phyloP scores from a whole-genome alignment of 2,113 vertebrate genomes.

The Ceratotherium simum region DNA sequence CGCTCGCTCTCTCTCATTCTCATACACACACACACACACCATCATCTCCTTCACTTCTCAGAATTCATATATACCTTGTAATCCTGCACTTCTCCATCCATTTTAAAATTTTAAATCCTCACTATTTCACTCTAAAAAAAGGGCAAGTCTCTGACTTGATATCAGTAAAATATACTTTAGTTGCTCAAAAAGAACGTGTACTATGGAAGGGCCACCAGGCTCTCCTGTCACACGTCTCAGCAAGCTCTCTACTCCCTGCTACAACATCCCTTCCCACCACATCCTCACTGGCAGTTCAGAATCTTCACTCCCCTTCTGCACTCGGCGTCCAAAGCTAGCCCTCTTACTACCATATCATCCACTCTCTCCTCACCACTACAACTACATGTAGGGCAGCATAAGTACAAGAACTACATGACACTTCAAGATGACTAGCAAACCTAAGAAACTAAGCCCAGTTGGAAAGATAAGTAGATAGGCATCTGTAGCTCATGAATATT shows the following conservation, averaged over 20 bases:
- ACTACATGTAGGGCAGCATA: neutral
- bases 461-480: neutral
- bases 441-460: neutral
- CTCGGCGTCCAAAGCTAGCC: neutral
- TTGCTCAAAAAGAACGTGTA: neutral
- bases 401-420: neutral
- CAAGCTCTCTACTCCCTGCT: neutral
- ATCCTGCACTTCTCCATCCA: neutral
- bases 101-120: neutral
- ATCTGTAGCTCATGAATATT: slow-evolving; percentile 21
- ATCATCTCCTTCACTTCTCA: neutral
- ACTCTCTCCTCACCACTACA: neutral
- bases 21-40: neutral
- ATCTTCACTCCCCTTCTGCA: neutral
- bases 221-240: neutral
- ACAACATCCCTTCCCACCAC: neutral
- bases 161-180: neutral
- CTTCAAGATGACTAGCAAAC: neutral
- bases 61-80: neutral
- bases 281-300: neutral
- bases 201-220: neutral
- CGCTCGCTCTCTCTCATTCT: neutral
- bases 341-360: neutral
- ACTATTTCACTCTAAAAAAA: neutral
- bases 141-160: neutral